Evolutionary conservation across 30 jellyfish, hydroid and myxozoan genomes (phyloP), one percentile per base, ranked within the genome.

Genomic region (Aurelia aurita complex sp. Pacific): DNA sequence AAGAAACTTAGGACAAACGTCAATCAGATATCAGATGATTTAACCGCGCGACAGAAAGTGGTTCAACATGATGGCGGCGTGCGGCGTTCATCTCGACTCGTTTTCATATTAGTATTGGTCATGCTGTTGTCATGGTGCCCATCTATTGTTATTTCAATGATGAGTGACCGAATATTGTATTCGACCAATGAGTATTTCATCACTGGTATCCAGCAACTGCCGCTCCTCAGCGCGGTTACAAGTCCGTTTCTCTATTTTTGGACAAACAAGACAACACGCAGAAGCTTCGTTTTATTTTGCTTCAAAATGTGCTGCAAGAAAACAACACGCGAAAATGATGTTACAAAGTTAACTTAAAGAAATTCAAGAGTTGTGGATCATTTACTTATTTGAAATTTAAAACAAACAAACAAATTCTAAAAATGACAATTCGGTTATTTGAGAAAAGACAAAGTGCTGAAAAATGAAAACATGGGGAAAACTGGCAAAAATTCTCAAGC

Each of bases 51-150:
- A 70, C 65, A 33, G 60, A 51, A 38, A n/a, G 38, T 59, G 1
- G 19, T 42, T 40, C 43, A 38, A 60, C 91, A 81, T 34, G 77
- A 81, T 42, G 62, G 69, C 0, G 91, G 91, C 33, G 59, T 81
- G n/a, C 71, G 71, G 46, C 65, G 91, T 15, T 81, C 91, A 5
- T 81, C 84, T 9, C 91, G 91, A 51, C 84, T 81, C 78, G 80
- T 81, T 36, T 81, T 81, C 77, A 62, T 81, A 2, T 51, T 81
- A 11, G 64, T 81, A 6, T 18, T 81, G 1, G 85, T 62, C 1
- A 52, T 81, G 83, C 73, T 81, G 67, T 6, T 69, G 74, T 81
- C 84, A 43, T 81, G 91, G 91, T 81, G 79, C 29, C 91, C 91
- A 36, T 69, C 69, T 17, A 81, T 81, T 16, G 67, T 63, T 2